Conservation (phyloP, 1,140 invertebrate genomes). For the Onthophagus taurus region DNA sequence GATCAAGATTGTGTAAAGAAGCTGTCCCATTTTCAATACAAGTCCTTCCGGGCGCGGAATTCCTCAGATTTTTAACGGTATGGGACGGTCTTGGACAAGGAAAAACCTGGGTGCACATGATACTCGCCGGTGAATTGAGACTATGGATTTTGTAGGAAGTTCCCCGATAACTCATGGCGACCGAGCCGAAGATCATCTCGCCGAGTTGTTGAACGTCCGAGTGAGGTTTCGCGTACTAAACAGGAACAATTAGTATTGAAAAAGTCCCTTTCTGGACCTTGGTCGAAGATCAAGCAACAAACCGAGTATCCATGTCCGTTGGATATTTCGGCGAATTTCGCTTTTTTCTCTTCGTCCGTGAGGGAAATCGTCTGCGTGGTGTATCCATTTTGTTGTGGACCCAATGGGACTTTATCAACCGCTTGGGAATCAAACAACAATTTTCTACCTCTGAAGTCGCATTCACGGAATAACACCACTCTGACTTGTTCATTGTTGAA, state of each 20-base stretch:
- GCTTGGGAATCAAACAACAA: slow-evolving; percentile 77
- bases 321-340: slow-evolving; percentile 41
- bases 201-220: slow-evolving; percentile 64
- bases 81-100: slow-evolving; percentile 25
- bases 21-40: slow-evolving; percentile 8
- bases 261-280: no score
- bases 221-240: slow-evolving; percentile 49
- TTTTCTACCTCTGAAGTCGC: slow-evolving; percentile 67
- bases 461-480: slow-evolving; percentile 75
- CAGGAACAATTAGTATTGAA: slow-evolving; percentile 7
- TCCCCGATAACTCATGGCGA: slow-evolving; percentile 76
- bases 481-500: slow-evolving; percentile 58
- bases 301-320: slow-evolving; percentile 47
- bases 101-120: slow-evolving; percentile 61
- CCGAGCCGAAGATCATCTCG: slow-evolving; percentile 85
- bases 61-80: slow-evolving; percentile 15
- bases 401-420: slow-evolving; percentile 47
- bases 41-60: slow-evolving; percentile 11
- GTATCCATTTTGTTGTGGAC: slow-evolving; percentile 18
- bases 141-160: slow-evolving; percentile 74
- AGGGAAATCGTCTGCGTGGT: slow-evolving; percentile 7
- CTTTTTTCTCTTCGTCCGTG: slow-evolving; percentile 22
- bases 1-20: slow-evolving; percentile 27
- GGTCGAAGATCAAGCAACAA: slow-evolving; percentile 21
- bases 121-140: slow-evolving; percentile 57